Evolutionary conservation across 2,888 invertebrate species (phyloP).

Genomic region (Heliconius sara): DNA sequence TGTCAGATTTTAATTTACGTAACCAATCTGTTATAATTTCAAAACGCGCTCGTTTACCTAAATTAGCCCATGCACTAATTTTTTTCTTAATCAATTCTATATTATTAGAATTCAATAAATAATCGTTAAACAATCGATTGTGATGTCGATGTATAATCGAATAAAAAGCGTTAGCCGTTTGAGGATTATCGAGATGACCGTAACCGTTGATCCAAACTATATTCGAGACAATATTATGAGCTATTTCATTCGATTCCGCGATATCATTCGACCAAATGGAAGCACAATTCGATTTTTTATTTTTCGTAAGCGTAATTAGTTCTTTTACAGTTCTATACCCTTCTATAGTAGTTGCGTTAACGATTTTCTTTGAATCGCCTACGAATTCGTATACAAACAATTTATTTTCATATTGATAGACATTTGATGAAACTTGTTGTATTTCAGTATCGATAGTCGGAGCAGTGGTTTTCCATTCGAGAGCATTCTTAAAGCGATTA

Average conservation of each 20-base stretch:
- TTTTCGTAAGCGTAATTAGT: constrained; percentile 55
- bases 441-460: constrained; percentile 33
- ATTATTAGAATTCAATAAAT: background rate
- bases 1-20: background rate
- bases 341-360: constrained; percentile 52
- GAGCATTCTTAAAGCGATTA: constrained; percentile 54
- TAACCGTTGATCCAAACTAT: constrained; percentile 64
- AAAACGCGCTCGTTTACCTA: background rate
- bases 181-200: constrained; percentile 58
- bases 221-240: constrained; percentile 45
- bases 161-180: constrained; percentile 45
- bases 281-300: constrained; percentile 50
- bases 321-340: constrained; percentile 67
- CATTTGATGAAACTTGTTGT: constrained; percentile 40
- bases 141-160: constrained; percentile 15
- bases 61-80: background rate
- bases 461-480: constrained; percentile 54
- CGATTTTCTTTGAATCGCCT: constrained; percentile 45
- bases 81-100: background rate
- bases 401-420: constrained; percentile 45
- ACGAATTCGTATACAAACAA: constrained; percentile 43
- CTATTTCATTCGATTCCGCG: constrained; percentile 63
- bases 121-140: background rate
- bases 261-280: constrained; percentile 64
- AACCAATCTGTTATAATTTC: background rate